Base-by-base conservation (phyloP, 2,888 invertebrate genomes). In the Standfussiana lucernea region DNA sequence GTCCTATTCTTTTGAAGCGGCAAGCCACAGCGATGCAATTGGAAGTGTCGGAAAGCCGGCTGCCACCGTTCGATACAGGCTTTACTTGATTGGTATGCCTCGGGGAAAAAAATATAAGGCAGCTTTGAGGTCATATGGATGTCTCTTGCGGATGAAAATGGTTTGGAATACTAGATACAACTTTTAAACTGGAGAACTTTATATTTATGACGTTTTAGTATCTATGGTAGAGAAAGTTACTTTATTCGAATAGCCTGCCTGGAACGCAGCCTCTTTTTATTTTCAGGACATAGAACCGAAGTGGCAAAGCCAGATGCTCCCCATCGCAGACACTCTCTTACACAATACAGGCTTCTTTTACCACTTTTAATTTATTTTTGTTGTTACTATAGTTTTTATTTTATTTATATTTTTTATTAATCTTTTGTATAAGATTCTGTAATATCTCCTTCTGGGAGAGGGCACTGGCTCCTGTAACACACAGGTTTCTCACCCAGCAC, bases 51-150 rank as follows among this genome's bases (percentile, higher is more conserved):
- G 65, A 53, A n/a, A 8, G 21, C 53, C 15, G 32, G 40, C 50
- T 66, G 65, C 59, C 28, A 42, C 47, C 56, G 56, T 79, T 72
- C 53, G 65, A 66, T 37, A 59, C n/a, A 28, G n/a, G 42, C 28
- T 66, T 59, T 37, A 53, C 59, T 72, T 66, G 72, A 79, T 66
- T 72, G 79, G 50, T 79, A 50, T 18, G 66, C 47, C 28, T 61
- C 42, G 59, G 32, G 79, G 59, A 40, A 79, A 66, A 78, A 66
- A 42, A 50, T 59, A 65, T 35, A 56, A 42, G 28, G 4, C 21
- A 15, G n/a, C 35, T 42, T 10, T 47, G 47, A 24, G 28, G 56
- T 79, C 40, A 59, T n/a, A 59, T 35, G 10, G n/a, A 40, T n/a
- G 45, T n/a, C 28, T n/a, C 40, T 18, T 35, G 28, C 4, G 11